Conservation (phyloP, 2,888 invertebrate genomes). For the Ichneumoninae sp. region DNA sequence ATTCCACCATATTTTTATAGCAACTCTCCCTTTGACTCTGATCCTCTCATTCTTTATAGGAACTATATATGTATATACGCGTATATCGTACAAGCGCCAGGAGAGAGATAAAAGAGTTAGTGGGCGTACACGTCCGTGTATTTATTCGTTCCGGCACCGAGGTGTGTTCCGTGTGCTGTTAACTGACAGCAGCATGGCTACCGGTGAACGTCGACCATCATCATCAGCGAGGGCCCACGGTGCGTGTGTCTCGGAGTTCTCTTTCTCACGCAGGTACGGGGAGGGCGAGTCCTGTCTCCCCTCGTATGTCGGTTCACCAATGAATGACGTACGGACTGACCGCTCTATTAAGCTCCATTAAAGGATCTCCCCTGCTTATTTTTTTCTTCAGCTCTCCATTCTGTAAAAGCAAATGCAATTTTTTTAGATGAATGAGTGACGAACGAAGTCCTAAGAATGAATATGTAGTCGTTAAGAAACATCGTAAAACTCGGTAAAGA, state of each 20-base stretch:
- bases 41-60: constrained; percentile 57
- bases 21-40: constrained; percentile 53
- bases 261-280: constrained; percentile 56
- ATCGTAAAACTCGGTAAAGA: neutral
- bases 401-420: constrained; percentile 18
- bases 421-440: neutral
- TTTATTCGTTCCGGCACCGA: constrained; percentile 62
- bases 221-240: constrained; percentile 27
- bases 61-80: constrained; percentile 2
- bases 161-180: constrained; percentile 62
- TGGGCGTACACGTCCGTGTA: constrained; percentile 62
- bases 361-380: constrained; percentile 22
- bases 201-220: constrained; percentile 72
- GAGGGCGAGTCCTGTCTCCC: constrained; percentile 43
- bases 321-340: constrained; percentile 58
- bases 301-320: constrained; percentile 66
- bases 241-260: constrained; percentile 24
- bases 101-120: constrained; percentile 55
- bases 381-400: neutral
- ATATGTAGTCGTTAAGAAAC: constrained; percentile 11
- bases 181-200: constrained; percentile 80
- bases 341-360: constrained; percentile 67
- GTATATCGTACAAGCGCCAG: constrained; percentile 54
- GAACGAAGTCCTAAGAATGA: neutral
- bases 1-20: constrained; percentile 70